Evolutionary conservation across 1,140 invertebrate species (phyloP).

Genomic region (Drosophila ohnishii): DNA sequence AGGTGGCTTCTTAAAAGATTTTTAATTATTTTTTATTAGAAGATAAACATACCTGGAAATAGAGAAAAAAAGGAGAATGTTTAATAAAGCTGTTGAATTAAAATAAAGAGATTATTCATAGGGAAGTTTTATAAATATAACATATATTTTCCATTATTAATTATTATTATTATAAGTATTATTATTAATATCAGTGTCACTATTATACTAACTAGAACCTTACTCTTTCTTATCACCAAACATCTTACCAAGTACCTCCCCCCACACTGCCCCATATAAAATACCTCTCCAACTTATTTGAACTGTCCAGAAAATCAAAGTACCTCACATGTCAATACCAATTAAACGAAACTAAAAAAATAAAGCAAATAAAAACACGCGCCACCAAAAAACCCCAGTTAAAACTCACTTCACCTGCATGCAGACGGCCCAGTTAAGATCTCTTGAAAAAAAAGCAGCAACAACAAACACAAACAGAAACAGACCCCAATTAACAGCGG

Average conservation of each 20-base stretch:
- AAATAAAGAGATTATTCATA: background rate
- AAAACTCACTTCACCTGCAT: constrained; percentile 23
- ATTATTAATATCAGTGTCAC: background rate
- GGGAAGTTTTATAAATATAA: background rate
- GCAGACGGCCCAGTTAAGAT: constrained; percentile 37
- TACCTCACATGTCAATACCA: constrained; percentile 3
- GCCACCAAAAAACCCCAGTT: background rate
- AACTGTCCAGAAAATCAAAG: background rate
- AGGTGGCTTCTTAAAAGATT: constrained; percentile 4
- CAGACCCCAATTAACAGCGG: constrained; percentile 38
- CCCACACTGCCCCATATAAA: background rate
- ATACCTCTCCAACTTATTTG: background rate
- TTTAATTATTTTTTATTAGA: no score
- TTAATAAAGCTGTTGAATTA: background rate
- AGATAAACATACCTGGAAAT: constrained; percentile 55
- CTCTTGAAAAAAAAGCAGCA: background rate
- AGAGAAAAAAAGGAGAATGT: background rate
- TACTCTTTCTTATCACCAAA: background rate
- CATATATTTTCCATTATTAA: background rate
- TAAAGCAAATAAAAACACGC: constrained; percentile 10
- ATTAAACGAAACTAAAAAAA: constrained; percentile 25
- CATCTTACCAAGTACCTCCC: background rate
- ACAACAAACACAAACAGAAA: background rate
- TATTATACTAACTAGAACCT: background rate
- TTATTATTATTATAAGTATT: background rate